phyloP scores from a whole-genome alignment of 2,888 invertebrate genomes.

The Gasteruption jaculator region DNA sequence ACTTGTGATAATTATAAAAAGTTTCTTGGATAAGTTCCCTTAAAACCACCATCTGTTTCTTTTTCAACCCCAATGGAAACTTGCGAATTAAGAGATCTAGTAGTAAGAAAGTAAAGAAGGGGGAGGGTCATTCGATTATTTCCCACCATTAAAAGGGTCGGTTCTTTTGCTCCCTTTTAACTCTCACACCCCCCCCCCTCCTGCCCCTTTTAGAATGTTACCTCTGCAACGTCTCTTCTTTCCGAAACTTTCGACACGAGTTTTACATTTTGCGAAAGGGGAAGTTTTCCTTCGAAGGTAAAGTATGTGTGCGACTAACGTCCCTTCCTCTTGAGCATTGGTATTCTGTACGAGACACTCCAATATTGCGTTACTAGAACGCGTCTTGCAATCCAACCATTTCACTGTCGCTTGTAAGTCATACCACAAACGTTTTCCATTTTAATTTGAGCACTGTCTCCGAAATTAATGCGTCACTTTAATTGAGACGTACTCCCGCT shows the following conservation, averaged over 20 bases:
- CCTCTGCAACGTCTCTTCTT: constrained; percentile 5
- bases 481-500: constrained; percentile 24
- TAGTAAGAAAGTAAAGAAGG: constrained; percentile 8
- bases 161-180: constrained; percentile 9
- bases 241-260: constrained; percentile 42
- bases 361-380: constrained; percentile 51
- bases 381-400: constrained; percentile 39
- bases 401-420: constrained; percentile 36
- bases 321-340: constrained; percentile 32
- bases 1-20: too few species aligned
- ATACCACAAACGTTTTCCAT: constrained; percentile 35
- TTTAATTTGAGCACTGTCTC: constrained; percentile 37
- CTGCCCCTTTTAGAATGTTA: background rate
- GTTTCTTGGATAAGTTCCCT: too few species aligned
- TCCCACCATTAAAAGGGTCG: constrained; percentile 37
- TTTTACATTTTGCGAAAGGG: constrained; percentile 40
- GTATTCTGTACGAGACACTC: constrained; percentile 44
- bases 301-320: constrained; percentile 1
- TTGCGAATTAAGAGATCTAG: constrained; percentile 41
- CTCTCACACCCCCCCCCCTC: constrained; percentile 4
- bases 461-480: constrained; percentile 36
- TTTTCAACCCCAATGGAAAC: constrained; percentile 34
- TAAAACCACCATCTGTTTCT: too few species aligned
- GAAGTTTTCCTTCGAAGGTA: background rate
- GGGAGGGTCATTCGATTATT: constrained; percentile 39